Evolutionary conservation across 1,140 invertebrate species (phyloP), one percentile per base, ranked within the genome.

Genomic region (Hyphantria cunea): DNA sequence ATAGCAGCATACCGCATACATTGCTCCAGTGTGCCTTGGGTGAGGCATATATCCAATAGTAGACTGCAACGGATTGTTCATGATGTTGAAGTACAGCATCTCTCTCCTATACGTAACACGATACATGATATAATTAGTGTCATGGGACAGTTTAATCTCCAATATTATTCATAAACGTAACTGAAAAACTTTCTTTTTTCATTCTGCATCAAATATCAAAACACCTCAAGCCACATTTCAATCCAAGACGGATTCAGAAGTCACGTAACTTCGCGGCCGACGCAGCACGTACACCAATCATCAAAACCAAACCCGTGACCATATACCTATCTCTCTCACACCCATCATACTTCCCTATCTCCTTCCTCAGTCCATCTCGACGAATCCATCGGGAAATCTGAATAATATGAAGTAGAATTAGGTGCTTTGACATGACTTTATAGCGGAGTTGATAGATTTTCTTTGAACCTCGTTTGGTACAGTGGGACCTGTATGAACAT

Each of bases 211-310:
- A 74, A 84, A 75, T 81, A 84, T 82, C 79, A 85, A 83, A 78
- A 72, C 59, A n/a, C 17, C 15, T 63, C 49, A 60, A 14, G 17
- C 55, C 32, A 56, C 17, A 58, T 32, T 66, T 73, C 62, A 5
- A 51, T 80, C 64, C 66, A 75, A 80, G 66, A 73, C 67, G 48
- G 48, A 66, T 60, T 76, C 71, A 66, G 76, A 77, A 85, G 84
- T 89, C 84, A 89, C 86, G 86, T 89, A 84, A 63, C 83, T 74
- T 75, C 77, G 86, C 86, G 86, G 86, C 87, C 78, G 78, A 67
- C 74, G 77, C 64, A 60, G 79, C 86, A 89, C 86, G 86, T 89
- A 84, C 80, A 85, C 80, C 86, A 89, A 89, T 89, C 86, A 87
- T 89, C 82, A 82, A 75, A 85, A 84, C 76, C 78, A 80, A 71